Conservation (phyloP, 2,113 vertebrate genomes). For the Microcebus tavaratra region DNA sequence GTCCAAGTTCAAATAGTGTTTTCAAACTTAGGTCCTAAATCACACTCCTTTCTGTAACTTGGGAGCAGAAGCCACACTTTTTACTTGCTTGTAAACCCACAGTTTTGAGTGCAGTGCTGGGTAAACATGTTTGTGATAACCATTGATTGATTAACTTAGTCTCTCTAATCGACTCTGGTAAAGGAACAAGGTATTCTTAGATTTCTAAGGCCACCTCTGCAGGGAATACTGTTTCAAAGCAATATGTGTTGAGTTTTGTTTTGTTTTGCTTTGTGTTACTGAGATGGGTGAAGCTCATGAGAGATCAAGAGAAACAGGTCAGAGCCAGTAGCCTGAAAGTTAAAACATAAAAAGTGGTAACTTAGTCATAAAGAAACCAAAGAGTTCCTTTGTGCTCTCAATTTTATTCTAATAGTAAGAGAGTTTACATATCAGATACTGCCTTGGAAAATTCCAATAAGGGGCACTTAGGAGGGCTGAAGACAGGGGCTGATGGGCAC, state of each 20-base stretch:
- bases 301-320: background rate
- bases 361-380: background rate
- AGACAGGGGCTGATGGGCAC: background rate
- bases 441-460: background rate
- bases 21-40: background rate
- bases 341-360: background rate
- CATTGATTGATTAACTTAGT: background rate
- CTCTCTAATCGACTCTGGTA: background rate
- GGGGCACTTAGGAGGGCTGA: background rate
- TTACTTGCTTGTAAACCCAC: background rate
- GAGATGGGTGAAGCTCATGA: background rate
- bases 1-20: background rate
- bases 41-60: background rate
- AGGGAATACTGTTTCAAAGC: background rate
- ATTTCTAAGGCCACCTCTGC: background rate
- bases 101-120: background rate
- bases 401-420: background rate
- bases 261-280: background rate
- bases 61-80: background rate
- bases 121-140: background rate
- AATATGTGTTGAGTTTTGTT: background rate
- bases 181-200: background rate
- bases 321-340: background rate
- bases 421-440: background rate
- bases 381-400: background rate